Conservation (phyloP, 2,888 invertebrate genomes). For the Meteorus cinctellus region DNA sequence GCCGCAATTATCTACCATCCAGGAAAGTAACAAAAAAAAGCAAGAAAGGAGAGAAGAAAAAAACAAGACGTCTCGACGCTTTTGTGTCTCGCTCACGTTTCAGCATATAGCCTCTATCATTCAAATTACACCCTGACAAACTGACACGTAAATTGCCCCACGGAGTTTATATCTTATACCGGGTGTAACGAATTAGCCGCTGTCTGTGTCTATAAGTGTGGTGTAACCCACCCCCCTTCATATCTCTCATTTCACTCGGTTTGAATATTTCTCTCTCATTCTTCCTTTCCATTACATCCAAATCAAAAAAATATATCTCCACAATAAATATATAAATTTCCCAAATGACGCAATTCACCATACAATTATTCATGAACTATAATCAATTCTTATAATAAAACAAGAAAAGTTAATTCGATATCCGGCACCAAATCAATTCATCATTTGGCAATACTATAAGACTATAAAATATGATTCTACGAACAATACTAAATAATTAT, state of each 20-base stretch:
- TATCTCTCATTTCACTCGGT: conserved; percentile 8
- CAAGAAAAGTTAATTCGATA: background rate
- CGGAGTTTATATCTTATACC: conserved; percentile 60
- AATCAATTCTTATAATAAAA: background rate
- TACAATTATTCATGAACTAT: background rate
- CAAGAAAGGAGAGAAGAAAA: conserved; percentile 14
- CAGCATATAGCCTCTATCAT: conserved; percentile 59
- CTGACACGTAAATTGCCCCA: conserved; percentile 68
- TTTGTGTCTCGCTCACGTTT: conserved; percentile 58
- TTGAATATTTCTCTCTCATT: background rate
- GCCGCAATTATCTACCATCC: conserved; percentile 63
- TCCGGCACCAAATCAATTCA: background rate
- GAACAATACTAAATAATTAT: background rate
- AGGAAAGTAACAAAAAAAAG: conserved; percentile 25
- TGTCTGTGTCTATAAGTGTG: conserved; percentile 16
- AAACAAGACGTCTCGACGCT: conserved; percentile 49
- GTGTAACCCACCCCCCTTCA: conserved; percentile 17
- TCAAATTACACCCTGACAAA: conserved; percentile 70
- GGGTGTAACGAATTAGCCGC: conserved; percentile 54
- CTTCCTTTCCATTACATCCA: conserved; percentile 3
- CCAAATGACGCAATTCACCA: background rate
- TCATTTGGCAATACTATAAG: background rate
- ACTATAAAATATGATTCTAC: background rate
- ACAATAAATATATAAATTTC: background rate
- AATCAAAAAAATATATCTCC: background rate